Base-by-base conservation (phyloP, 2,888 invertebrate genomes). In the Prionchulus punctatus region DNA sequence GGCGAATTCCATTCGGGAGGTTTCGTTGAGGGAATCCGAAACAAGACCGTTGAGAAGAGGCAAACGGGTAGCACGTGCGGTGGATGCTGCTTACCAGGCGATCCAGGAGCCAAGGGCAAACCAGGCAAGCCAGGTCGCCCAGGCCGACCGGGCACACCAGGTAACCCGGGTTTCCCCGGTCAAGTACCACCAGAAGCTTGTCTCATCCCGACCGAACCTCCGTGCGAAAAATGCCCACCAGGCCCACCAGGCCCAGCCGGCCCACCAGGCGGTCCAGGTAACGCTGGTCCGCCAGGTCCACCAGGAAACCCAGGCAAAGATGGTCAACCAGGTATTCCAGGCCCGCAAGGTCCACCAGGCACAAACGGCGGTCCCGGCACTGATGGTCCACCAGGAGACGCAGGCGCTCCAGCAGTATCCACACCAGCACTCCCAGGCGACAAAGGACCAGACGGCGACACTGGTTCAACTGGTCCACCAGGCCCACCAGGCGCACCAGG, bases 21-120 rank as follows among this genome's bases (percentile, higher is more conserved):
- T 7, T 18, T 28, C 3, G 30, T 28, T 4, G 50, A 26, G 4
- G 30, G 45, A 12, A 23, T 7, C 45, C 12, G 30, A 12, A 45
- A 12, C 18, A n/a, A n/a, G n/a, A n/a, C n/a, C n/a, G 28, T 49
- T 12, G 30, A 7, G 28, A 49, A 49, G 30, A 7, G 50, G 7
- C 50, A 49, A 21, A 30, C 30, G 50, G 50, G 15, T 7, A 30
- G 12, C 26, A 23, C 7, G 15, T 49, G 50, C 30, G 50, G 4
- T 15, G 66, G 66, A n/a, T 67, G 67, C 61, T 67, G 67, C 56
- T 62, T 66, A 30, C 67, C 67, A 21, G 67, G 67, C 25, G 57
- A 62, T 2, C 63, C 66, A 2, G 67, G 67, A 31, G 61, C 65
- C 15, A 61, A 63, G 55, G 69, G 69, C 18, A 56, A 60, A 2